phyloP scores from a whole-genome alignment of 2,113 vertebrate species.

The Hepsetus odoe region DNA sequence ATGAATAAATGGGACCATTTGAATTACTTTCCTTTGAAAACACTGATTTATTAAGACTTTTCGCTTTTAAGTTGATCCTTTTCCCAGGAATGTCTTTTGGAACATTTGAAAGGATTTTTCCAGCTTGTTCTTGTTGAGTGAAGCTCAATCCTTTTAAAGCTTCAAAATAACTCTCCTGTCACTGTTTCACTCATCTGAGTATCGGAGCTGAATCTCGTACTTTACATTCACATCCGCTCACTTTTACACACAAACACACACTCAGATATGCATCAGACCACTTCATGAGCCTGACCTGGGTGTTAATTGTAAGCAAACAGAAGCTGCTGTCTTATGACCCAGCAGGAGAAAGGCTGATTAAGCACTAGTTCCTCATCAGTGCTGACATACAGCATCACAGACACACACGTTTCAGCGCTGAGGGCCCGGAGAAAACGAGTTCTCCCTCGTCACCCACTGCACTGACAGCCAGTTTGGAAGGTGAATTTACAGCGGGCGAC shows the following conservation, averaged over 20 bases:
- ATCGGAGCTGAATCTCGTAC: no score
- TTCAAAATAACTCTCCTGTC: no score
- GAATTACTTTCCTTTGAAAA: no score
- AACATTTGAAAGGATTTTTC: no score
- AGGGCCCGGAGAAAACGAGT: neutral
- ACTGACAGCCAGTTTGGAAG: neutral
- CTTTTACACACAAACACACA: neutral
- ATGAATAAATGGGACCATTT: no score
- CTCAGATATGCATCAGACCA: conserved; percentile 11
- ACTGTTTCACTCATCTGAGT: no score
- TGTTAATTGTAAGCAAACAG: conserved; percentile 25
- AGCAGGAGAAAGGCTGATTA: conserved; percentile 4
- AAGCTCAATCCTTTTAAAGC: no score
- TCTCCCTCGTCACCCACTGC: neutral
- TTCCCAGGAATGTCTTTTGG: no score
- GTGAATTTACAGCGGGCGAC: neutral
- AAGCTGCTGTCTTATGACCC: neutral
- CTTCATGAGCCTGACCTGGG: neutral
- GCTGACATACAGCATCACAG: neutral
- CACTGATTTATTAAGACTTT: no score
- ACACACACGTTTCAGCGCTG: neutral
- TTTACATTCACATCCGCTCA: conserved; percentile 8
- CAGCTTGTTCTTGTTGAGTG: no score
- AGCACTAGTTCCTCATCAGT: neutral
- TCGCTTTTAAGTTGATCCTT: no score